phyloP scores from a whole-genome alignment of 2,888 invertebrate genomes.

The Macaria liturata region DNA sequence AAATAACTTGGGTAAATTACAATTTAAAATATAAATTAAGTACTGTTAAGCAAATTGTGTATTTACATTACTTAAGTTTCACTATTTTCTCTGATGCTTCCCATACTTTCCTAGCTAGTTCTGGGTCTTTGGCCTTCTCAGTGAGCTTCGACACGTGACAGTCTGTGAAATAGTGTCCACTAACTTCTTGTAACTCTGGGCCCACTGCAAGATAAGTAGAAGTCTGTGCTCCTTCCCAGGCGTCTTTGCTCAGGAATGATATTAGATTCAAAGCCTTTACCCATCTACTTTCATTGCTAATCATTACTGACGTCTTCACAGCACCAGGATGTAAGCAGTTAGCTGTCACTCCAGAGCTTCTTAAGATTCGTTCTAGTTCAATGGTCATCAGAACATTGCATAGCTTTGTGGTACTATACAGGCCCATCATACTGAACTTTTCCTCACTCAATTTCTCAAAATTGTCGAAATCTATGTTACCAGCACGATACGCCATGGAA shows the following conservation, averaged over 20 bases:
- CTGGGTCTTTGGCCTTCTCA: conserved; percentile 69
- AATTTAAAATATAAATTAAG: too few species aligned
- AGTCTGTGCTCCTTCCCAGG: conserved; percentile 74
- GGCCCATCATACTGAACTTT: conserved; percentile 27
- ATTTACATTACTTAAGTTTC: conserved; percentile 17
- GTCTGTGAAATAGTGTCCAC: conserved; percentile 86
- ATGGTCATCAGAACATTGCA: conserved; percentile 85
- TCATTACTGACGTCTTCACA: conserved; percentile 75
- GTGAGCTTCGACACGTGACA: conserved; percentile 67
- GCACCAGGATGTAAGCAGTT: conserved; percentile 91
- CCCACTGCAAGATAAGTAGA: conserved; percentile 79
- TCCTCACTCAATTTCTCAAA: conserved; percentile 44
- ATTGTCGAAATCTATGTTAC: conserved; percentile 52
- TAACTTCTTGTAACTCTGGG: conserved; percentile 79
- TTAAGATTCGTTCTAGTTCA: conserved; percentile 86
- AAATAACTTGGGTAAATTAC: too few species aligned
- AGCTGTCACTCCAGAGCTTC: conserved; percentile 88
- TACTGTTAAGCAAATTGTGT: too few species aligned
- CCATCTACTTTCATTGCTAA: conserved; percentile 56
- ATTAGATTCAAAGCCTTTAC: conserved; percentile 61
- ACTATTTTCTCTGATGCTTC: conserved; percentile 72
- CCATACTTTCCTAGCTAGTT: conserved; percentile 85
- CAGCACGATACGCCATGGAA: conserved; percentile 53
- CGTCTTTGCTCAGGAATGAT: conserved; percentile 64
- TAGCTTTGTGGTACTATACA: conserved; percentile 85